These are phyloP conservation scores for Paramormyrops kingsleyae DNA, from an alignment of 2,113 vertebrate genomes.

Conservation along the genomic window DNA sequence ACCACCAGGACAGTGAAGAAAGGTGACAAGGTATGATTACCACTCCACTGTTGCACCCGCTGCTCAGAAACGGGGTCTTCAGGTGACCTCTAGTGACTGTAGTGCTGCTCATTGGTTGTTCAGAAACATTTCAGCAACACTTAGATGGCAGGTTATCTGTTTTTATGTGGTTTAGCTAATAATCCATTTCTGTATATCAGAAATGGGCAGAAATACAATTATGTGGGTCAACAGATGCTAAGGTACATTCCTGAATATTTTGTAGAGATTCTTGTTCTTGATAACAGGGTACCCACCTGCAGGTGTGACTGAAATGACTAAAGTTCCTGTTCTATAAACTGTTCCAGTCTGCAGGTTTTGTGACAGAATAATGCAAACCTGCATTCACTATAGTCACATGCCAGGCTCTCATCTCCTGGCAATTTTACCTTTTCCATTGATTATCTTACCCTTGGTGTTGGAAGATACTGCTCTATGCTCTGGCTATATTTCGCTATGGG, in stretches of 20 bases:
- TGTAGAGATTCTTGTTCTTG: background rate
- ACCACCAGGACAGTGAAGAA: slow-evolving; percentile 93
- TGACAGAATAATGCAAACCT: background rate
- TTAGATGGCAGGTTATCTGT: background rate
- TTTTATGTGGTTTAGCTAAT: background rate
- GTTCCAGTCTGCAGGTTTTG: background rate
- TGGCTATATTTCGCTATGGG: background rate
- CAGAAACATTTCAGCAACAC: background rate
- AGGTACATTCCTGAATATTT: background rate
- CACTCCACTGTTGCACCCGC: background rate
- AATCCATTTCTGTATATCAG: background rate
- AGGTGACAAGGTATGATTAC: slow-evolving; percentile 84
- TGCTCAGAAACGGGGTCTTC: background rate
- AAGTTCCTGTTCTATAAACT: background rate
- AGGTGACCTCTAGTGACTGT: background rate
- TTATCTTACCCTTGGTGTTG: background rate
- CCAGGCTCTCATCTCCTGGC: background rate
- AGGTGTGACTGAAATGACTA: background rate
- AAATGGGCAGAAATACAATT: background rate
- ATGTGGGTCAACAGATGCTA: background rate
- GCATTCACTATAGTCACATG: background rate
- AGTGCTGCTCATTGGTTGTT: background rate
- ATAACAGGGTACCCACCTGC: background rate
- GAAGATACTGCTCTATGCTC: background rate
- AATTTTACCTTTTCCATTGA: background rate